Conservation (phyloP, 2,888 invertebrate genomes). For the Thera obeliscata region DNA sequence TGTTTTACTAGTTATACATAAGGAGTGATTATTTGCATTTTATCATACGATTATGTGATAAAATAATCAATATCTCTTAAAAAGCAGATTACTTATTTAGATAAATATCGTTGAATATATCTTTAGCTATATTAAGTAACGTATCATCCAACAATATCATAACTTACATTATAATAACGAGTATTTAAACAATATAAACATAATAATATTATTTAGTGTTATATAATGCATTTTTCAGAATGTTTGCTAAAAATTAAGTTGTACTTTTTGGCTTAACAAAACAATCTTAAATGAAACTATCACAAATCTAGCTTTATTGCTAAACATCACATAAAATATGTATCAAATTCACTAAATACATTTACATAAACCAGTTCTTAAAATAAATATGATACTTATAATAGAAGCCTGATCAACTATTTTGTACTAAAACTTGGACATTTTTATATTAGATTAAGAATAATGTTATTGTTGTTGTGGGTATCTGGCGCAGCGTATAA, state of each 20-base stretch:
- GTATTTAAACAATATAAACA: not conserved
- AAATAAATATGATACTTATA: not conserved
- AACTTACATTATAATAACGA: not conserved
- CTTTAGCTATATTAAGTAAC: not conserved
- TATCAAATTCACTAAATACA: not conserved
- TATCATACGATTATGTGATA: not conserved
- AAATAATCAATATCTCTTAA: not conserved
- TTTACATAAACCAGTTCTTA: not conserved
- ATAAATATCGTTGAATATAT: too few species aligned
- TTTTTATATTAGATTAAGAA: not conserved
- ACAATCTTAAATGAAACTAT: not conserved
- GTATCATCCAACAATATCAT: not conserved
- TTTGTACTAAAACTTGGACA: constrained; percentile 26
- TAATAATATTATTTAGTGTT: not conserved
- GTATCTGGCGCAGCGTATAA: too few species aligned
- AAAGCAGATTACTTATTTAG: too few species aligned
- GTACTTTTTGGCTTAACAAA: constrained; percentile 6
- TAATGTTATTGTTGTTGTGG: too few species aligned
- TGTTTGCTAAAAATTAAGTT: constrained; percentile 8
- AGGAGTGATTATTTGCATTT: not conserved
- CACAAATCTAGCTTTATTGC: constrained; percentile 1
- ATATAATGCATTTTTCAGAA: constrained; percentile 4
- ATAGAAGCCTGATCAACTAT: constrained; percentile 2
- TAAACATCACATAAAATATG: constrained; percentile 2
- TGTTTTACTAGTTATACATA: not conserved